These are phyloP conservation scores for Periphyllus acericola DNA, from an alignment of 2,888 invertebrate genomes.

Conservation along the genomic window DNA sequence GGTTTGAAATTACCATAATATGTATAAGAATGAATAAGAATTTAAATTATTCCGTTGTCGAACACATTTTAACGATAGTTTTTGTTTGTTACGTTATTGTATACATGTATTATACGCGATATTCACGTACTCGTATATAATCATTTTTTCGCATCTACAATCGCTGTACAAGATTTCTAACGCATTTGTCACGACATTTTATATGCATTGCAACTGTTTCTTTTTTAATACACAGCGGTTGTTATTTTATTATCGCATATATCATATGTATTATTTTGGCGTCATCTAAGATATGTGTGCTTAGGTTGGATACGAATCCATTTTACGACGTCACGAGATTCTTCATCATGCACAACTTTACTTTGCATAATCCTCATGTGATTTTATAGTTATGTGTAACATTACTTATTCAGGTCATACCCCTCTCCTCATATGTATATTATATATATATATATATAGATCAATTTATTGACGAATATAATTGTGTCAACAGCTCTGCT, in stretches of 20 bases:
- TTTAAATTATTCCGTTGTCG: not conserved
- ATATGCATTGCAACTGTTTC: conserved; percentile 3
- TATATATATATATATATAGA: not conserved
- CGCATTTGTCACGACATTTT: conserved; percentile 8
- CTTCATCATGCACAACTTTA: not conserved
- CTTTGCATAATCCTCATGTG: not conserved
- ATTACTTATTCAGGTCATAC: not conserved
- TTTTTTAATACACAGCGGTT: not conserved
- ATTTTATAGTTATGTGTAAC: not conserved
- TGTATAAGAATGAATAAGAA: not conserved
- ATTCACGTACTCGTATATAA: conserved; percentile 14
- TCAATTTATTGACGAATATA: not conserved
- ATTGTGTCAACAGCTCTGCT: not conserved
- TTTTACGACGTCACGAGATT: conserved; percentile 4
- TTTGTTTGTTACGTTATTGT: not conserved
- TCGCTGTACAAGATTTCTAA: conserved; percentile 5
- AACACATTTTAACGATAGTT: too few relatives aligned
- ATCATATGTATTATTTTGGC: not conserved
- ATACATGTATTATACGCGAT: too few relatives aligned
- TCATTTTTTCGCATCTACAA: conserved; percentile 5
- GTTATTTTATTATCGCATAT: conserved; percentile 6
- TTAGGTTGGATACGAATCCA: not conserved
- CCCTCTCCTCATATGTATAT: too few relatives aligned
- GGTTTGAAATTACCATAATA: not conserved
- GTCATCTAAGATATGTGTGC: not conserved